Evolutionary conservation across 2,797 vertebrate species (phyloP).

Genomic region (Perdix hodgsoniae): DNA sequence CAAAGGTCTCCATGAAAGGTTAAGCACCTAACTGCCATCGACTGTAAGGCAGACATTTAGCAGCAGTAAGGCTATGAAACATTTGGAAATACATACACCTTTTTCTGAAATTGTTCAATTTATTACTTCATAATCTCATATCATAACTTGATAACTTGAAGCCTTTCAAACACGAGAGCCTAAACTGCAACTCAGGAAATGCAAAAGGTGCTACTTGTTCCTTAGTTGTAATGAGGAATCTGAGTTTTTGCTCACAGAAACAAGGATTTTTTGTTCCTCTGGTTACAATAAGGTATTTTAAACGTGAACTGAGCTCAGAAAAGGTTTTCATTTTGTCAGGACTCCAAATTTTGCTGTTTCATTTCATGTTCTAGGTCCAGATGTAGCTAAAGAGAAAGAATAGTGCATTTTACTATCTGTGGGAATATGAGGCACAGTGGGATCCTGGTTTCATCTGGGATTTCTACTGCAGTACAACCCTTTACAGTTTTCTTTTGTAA

Average conservation of each 20-base stretch:
- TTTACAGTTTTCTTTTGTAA: background rate
- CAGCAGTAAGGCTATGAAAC: background rate
- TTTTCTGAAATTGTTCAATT: background rate
- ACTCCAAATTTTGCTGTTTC: background rate
- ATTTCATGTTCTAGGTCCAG: background rate
- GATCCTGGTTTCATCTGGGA: background rate
- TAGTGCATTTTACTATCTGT: background rate
- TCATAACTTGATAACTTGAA: background rate
- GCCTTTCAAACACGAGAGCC: background rate
- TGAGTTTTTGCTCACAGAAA: background rate
- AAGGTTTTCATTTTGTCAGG: background rate
- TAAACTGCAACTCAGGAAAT: background rate
- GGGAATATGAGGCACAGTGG: background rate
- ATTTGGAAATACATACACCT: background rate
- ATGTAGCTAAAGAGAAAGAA: background rate
- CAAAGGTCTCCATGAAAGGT: background rate
- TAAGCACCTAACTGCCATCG: background rate
- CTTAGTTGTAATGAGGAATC: background rate
- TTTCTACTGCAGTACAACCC: background rate
- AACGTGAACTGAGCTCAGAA: background rate
- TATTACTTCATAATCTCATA: background rate
- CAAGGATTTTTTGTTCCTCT: background rate
- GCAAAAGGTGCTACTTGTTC: background rate
- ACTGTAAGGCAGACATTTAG: background rate
- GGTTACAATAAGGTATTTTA: background rate